phyloP scores from a whole-genome alignment of 1,140 invertebrate species.

The Drosophila albomicans region DNA sequence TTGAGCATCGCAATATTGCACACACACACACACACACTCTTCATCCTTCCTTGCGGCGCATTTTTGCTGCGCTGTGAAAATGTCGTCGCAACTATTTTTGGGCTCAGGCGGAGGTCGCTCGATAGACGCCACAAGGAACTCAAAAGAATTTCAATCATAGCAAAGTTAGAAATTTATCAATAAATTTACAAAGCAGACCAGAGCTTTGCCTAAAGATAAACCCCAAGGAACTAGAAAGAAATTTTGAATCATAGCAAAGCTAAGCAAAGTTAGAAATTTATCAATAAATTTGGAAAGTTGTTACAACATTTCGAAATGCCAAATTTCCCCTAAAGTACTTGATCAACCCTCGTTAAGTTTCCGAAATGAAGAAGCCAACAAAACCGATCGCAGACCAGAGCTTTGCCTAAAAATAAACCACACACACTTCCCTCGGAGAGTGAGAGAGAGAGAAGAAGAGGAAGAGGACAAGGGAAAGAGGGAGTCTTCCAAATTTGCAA shows the following conservation, averaged over 20 bases:
- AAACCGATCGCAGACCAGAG: neutral
- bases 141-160: no score
- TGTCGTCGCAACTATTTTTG: slow-evolving; percentile 39
- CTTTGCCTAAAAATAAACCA: slow-evolving; percentile 15
- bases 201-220: slow-evolving; percentile 20
- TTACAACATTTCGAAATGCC: no score
- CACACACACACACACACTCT: no score
- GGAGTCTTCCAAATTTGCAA: slow-evolving; percentile 21
- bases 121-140: neutral
- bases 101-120: slow-evolving; percentile 11
- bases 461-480: neutral
- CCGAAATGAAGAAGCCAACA: neutral
- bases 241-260: no score
- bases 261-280: no score
- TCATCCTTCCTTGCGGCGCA: neutral
- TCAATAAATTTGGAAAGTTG: no score
- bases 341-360: neutral
- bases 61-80: slow-evolving; percentile 9
- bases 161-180: no score
- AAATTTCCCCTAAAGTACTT: neutral
- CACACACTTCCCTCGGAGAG: neutral
- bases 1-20: slow-evolving; percentile 25
- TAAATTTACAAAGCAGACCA: neutral
- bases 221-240: neutral
- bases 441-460: neutral